Conservation (phyloP, 2,113 vertebrate species). For the Caranx melampygus region DNA sequence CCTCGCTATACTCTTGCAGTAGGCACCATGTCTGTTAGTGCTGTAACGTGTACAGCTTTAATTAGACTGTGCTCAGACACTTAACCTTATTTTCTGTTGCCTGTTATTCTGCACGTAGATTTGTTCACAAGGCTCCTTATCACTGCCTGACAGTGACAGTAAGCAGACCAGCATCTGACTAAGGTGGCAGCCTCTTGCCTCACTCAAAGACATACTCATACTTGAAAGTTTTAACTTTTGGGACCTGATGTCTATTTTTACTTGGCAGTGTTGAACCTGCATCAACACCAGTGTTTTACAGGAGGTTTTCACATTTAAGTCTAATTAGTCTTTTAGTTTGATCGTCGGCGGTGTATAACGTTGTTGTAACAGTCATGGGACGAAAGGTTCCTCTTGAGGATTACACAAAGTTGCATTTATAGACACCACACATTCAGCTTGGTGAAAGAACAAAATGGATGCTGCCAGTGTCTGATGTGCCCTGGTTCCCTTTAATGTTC, state of each 20-base stretch:
- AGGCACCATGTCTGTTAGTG: too few relatives aligned
- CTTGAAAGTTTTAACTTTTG: background rate
- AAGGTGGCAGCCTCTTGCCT: background rate
- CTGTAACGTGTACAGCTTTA: background rate
- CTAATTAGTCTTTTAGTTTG: background rate
- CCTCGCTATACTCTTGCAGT: background rate
- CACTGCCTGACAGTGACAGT: background rate
- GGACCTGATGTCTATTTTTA: background rate
- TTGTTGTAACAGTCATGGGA: background rate
- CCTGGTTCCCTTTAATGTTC: conserved; percentile 47
- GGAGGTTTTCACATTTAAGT: background rate
- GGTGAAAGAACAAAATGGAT: conserved; percentile 53
- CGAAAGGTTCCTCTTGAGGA: background rate
- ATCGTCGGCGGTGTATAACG: background rate
- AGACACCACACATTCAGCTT: background rate
- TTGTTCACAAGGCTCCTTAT: too few relatives aligned
- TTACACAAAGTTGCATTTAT: background rate
- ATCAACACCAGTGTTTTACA: conserved; percentile 9
- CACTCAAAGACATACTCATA: too few relatives aligned
- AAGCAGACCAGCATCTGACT: background rate
- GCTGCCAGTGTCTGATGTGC: conserved; percentile 35
- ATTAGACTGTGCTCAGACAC: background rate
- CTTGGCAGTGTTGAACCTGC: background rate
- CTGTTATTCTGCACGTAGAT: background rate
- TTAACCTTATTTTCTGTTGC: background rate